These are phyloP conservation scores for Phocides pigmalion DNA, from an alignment of 1,140 invertebrate genomes.

Conservation along the genomic window DNA sequence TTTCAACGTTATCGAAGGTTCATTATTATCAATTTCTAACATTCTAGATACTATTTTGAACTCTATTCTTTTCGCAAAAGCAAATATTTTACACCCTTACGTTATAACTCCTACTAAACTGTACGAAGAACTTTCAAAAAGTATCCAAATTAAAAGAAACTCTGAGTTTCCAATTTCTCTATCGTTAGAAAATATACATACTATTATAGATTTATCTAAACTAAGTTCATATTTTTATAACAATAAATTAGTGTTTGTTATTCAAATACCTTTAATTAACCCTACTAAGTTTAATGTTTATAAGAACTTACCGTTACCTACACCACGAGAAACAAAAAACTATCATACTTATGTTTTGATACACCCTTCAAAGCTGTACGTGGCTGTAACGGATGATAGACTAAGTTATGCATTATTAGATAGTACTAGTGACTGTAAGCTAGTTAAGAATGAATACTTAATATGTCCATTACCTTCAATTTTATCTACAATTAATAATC, in stretches of 20 bases:
- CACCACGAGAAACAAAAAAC: slow-evolving; percentile 6
- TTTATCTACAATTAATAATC: slow-evolving; percentile 3
- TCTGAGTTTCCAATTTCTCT: slow-evolving; percentile 10
- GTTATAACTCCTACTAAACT: slow-evolving; percentile 36
- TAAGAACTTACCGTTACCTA: slow-evolving; percentile 21
- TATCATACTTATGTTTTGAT: slow-evolving; percentile 1
- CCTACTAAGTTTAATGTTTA: slow-evolving; percentile 14
- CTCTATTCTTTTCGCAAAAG: not conserved
- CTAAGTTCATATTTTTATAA: slow-evolving; percentile 17
- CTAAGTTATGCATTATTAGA: slow-evolving; percentile 10
- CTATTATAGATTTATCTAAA: slow-evolving; percentile 17
- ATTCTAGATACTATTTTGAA: not conserved
- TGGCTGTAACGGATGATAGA: slow-evolving; percentile 19
- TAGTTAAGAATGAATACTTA: slow-evolving; percentile 9
- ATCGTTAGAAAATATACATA: slow-evolving; percentile 9
- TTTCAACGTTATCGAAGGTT: slow-evolving; percentile 9
- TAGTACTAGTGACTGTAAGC: not conserved
- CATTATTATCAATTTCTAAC: slow-evolving; percentile 3
- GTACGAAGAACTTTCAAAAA: slow-evolving; percentile 26
- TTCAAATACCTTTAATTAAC: slow-evolving; percentile 23
- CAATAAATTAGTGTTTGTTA: slow-evolving; percentile 25
- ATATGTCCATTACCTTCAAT: slow-evolving; percentile 9
- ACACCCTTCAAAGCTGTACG: not conserved
- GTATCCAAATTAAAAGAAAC: slow-evolving; percentile 10
- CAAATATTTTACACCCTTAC: slow-evolving; percentile 28